Percentiles rank a stretch among this genome's conserved stretches.
Conservation (phyloP, 1,140 invertebrate species). For the Neodiprion fabricii region DNA sequence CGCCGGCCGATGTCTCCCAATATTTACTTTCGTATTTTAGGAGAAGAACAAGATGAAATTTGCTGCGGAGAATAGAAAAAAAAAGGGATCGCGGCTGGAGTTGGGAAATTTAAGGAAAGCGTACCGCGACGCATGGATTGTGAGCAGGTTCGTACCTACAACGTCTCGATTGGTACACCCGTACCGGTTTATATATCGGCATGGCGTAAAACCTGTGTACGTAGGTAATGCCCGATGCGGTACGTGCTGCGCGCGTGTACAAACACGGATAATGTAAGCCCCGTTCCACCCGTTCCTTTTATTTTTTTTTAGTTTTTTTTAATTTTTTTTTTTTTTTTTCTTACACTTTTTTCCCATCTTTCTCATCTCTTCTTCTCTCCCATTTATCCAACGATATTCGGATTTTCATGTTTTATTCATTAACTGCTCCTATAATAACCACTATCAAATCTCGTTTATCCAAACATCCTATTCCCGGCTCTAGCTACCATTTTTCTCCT, state of each 20-base stretch:
- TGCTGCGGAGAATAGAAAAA: background rate
- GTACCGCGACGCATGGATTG: too few relatives aligned
- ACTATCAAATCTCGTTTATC: background rate
- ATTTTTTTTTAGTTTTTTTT: background rate
- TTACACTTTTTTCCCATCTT: background rate
- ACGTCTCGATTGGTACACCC: too few relatives aligned
- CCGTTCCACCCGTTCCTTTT: too few relatives aligned
- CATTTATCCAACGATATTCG: background rate
- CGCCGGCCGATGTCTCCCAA: background rate
- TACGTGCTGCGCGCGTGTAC: too few relatives aligned
- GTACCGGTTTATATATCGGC: too few relatives aligned
- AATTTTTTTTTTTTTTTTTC: background rate
- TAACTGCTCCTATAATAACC: constrained; percentile 1
- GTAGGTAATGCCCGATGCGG: too few relatives aligned
- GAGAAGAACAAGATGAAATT: background rate
- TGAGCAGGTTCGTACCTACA: too few relatives aligned
- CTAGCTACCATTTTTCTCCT: too few relatives aligned
- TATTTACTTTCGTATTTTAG: background rate
- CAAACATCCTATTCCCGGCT: background rate
- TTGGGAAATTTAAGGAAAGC: too few relatives aligned
- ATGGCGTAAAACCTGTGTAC: too few relatives aligned
- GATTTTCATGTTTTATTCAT: constrained; percentile 4
- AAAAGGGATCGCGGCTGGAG: too few relatives aligned
- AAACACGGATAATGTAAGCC: too few relatives aligned
- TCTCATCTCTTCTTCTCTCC: background rate